A percentile compares a stretch with the other conserved stretches of the same genome.
phyloP scores from a whole-genome alignment of 2,888 invertebrate species.

The Xestia ashworthii region DNA sequence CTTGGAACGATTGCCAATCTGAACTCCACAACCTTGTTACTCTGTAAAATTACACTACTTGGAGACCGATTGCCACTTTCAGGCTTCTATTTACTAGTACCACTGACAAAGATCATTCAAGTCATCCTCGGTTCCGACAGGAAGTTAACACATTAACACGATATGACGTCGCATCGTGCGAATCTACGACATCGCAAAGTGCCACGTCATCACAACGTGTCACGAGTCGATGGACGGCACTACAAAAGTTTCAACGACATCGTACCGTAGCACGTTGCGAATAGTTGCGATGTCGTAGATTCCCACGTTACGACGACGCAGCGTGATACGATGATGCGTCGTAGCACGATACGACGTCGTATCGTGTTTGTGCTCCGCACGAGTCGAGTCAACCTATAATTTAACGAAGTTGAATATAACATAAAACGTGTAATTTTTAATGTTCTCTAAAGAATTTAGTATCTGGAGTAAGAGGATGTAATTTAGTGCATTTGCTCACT shows the following conservation, averaged over 20 bases:
- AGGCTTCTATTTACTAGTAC: background rate
- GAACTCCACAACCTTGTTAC: background rate
- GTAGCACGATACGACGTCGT: too few species aligned
- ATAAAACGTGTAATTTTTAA: background rate
- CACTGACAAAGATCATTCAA: background rate
- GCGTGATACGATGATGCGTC: too few species aligned
- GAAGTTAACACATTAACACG: too few species aligned
- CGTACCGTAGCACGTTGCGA: too few species aligned
- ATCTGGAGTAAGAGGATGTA: conserved; percentile 71
- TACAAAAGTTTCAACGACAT: too few species aligned
- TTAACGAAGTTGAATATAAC: background rate
- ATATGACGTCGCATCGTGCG: too few species aligned
- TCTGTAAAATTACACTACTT: background rate
- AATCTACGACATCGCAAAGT: too few species aligned
- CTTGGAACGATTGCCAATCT: background rate
- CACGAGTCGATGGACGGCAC: too few species aligned
- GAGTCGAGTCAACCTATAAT: background rate
- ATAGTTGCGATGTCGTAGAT: too few species aligned
- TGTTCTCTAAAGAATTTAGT: conserved; percentile 28
- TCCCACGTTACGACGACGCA: too few species aligned
- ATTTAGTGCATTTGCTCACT: conserved; percentile 67
- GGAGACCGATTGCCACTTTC: background rate
- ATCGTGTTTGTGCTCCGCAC: background rate
- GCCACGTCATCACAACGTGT: too few species aligned
- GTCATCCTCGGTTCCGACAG: background rate